Base-by-base conservation (phyloP, 2,888 invertebrate genomes). In the Phortica okadai region DNA sequence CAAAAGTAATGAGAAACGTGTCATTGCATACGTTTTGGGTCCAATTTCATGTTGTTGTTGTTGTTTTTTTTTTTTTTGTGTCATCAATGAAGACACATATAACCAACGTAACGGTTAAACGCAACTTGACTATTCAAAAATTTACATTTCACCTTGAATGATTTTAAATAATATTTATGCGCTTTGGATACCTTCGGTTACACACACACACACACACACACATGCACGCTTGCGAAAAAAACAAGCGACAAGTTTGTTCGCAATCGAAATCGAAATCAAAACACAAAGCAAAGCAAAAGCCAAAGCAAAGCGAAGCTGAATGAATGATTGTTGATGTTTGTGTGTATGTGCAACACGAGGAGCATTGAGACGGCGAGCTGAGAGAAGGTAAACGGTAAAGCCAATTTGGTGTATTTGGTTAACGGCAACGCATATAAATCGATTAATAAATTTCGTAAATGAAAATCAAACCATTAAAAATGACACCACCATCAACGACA, bases 361-460 rank as follows among this genome's bases (percentile, higher is more conserved):
- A 21, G 21, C 21, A 21, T 21, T 21, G 21, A 56, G 16, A 1
- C 5, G 0, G 56, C 16, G 56, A 64, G n/a, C 21, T 33, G 11
- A 21, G 14, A 21, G 33, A 33, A 7, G 11, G 33, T 21, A 64
- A 14, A 21, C 64, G 14, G 44, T 41, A 11, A 21, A 42, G 56
- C 50, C 33, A 33, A 33, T 54, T 59, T 11, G n/a, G 66, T 58
- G 59, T 69, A 67, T 44, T 74, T 74, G 50, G 33, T 64, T 33
- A 73, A 58, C 56, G 81, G 77, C 54, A 54, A 7, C 85, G 86
- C 88, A 86, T 86, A 84, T 87, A 86, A 86, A 86, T 86, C 84
- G 87, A 87, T 86, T 84, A 84, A 85, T 88, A 86, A 82, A 76
- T 87, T 86, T 88, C 86, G 85, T 83, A 88, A 86, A 86, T 81